phyloP scores from a whole-genome alignment of 2,888 invertebrate species.

The Epinotia bilunana region DNA sequence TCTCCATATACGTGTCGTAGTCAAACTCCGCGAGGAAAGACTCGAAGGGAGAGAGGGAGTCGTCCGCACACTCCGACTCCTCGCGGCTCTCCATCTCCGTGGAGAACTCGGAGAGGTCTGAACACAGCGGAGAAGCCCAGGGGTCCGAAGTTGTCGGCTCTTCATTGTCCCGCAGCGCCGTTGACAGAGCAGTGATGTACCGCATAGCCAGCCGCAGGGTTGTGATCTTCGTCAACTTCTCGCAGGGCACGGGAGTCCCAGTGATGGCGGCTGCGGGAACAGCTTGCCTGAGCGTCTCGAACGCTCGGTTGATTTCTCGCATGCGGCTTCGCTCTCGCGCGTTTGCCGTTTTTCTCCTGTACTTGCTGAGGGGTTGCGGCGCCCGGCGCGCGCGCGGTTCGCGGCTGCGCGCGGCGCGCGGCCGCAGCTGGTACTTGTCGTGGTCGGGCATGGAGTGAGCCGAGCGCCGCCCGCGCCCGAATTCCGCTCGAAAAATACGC shows the following conservation, averaged over 20 bases:
- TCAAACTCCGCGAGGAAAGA: conserved; percentile 82
- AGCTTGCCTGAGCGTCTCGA: conserved; percentile 90
- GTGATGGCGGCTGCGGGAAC: conserved; percentile 87
- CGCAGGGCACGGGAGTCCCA: conserved; percentile 84
- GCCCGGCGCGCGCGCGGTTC: conserved; percentile 85
- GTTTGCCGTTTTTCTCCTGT: conserved; percentile 95
- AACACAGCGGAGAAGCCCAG: conserved; percentile 79
- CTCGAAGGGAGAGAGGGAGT: conserved; percentile 85
- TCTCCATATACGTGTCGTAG: conserved; percentile 74
- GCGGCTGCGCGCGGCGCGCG: conserved; percentile 79
- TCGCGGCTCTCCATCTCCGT: conserved; percentile 76
- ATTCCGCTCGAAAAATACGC: conserved; percentile 78
- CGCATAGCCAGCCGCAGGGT: conserved; percentile 94
- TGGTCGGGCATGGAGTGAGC: conserved; percentile 81
- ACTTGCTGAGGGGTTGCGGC: conserved; percentile 92
- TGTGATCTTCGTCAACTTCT: conserved; percentile 95
- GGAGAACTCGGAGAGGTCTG: conserved; percentile 83
- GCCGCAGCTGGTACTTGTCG: conserved; percentile 84
- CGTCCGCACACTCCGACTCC: conserved; percentile 75
- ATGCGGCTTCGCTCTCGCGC: conserved; percentile 94
- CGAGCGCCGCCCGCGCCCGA: conserved; percentile 64
- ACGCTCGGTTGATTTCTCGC: conserved; percentile 95
- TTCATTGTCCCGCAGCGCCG: conserved; percentile 82
- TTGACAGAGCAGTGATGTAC: conserved; percentile 91
- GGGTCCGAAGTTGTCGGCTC: conserved; percentile 63